A percentile compares a stretch with the other conserved stretches of the same genome.
These are phyloP conservation scores for Neogale vison DNA, from an alignment of 2,113 vertebrate genomes.

Conservation along the genomic window DNA sequence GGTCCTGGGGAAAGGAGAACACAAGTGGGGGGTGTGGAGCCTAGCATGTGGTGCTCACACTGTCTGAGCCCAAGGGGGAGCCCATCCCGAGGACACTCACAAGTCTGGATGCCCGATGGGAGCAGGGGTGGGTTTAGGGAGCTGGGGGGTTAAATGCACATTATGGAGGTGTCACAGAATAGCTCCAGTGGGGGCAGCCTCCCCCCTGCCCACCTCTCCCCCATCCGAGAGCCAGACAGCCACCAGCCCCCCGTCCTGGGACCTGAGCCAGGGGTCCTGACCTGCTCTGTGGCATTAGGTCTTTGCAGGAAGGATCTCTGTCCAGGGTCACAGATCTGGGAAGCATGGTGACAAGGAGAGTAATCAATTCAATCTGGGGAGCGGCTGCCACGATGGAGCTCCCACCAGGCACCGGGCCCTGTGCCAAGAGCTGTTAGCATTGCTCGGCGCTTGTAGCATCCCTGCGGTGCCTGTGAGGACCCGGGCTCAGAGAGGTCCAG, in stretches of 20 bases:
- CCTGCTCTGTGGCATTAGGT: no score
- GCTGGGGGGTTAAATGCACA: not conserved
- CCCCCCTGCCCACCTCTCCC: no score
- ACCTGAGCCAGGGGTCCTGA: not conserved
- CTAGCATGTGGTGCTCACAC: accelerated
- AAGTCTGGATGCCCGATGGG: not conserved
- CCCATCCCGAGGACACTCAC: not conserved
- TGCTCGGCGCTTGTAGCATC: not conserved
- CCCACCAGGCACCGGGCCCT: not conserved
- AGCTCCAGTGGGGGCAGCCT: not conserved
- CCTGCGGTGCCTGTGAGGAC: not conserved
- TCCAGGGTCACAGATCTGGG: not conserved
- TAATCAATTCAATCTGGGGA: not conserved
- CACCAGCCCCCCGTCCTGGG: not conserved
- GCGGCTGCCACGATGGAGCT: accelerated
- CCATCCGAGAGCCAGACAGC: not conserved
- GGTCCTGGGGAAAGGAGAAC: not conserved
- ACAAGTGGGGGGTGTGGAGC: no score
- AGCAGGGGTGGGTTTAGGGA: not conserved
- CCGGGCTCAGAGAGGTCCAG: not conserved
- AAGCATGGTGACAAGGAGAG: not conserved
- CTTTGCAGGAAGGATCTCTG: not conserved
- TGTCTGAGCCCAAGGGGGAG: not conserved
- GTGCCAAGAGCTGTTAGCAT: not conserved
- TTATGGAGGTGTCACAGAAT: not conserved